These are phyloP conservation scores for Orthonychiurus folsomi DNA, from an alignment of 2,888 invertebrate species.

Conservation along the genomic window DNA sequence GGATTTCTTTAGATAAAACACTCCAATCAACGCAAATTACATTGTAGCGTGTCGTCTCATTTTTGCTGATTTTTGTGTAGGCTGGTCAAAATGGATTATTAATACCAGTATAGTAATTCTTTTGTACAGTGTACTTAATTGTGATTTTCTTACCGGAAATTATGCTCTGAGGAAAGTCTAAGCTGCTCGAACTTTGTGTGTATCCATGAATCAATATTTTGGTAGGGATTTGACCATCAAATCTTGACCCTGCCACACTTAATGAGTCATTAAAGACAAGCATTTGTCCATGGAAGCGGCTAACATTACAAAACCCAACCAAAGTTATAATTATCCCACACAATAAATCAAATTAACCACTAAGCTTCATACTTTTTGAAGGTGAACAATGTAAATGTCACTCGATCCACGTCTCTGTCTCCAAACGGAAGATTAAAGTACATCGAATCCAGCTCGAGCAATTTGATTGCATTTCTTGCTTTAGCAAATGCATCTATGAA, in stretches of 20 bases:
- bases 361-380: slow-evolving; percentile 23
- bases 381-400: slow-evolving; percentile 31
- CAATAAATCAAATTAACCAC: slow-evolving; percentile 6
- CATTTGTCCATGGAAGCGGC: slow-evolving; percentile 19
- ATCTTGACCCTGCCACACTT: slow-evolving; percentile 26
- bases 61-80: slow-evolving; percentile 21
- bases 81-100: slow-evolving; percentile 10
- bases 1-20: slow-evolving; percentile 30
- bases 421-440: slow-evolving; percentile 28
- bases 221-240: slow-evolving; percentile 20
- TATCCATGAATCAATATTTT: slow-evolving; percentile 37
- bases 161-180: slow-evolving; percentile 34
- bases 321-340: not conserved
- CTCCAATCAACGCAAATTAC: slow-evolving; percentile 37
- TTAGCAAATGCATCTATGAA: not conserved
- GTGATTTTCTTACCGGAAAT: slow-evolving; percentile 24
- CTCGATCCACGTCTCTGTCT: slow-evolving; percentile 33
- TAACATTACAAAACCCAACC: not conserved
- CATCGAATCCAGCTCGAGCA: slow-evolving; percentile 30
- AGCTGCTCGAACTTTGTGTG: slow-evolving; percentile 29
- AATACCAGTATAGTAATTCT: not conserved
- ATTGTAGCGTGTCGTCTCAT: slow-evolving; percentile 24
- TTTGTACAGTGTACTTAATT: not conserved
- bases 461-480: not conserved
- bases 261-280: slow-evolving; percentile 26